These are phyloP conservation scores for Platypus cylindrus DNA, from an alignment of 2,888 invertebrate species.

Conservation along the genomic window DNA sequence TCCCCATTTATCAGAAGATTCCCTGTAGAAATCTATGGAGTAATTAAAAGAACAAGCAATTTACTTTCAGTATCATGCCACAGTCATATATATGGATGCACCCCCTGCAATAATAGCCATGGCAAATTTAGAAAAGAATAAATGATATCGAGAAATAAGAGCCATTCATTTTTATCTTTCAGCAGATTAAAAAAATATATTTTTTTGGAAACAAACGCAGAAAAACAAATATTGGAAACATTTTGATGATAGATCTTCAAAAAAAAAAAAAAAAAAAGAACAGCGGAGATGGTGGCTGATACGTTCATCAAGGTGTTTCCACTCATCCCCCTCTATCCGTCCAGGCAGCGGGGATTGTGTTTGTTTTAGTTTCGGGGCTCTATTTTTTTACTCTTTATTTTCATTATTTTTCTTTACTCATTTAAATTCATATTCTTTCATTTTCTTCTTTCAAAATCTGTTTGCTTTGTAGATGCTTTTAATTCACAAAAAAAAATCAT, in stretches of 20 bases:
- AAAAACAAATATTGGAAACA: conserved; percentile 32
- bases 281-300: conserved; percentile 32
- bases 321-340: conserved; percentile 29
- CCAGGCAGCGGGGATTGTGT: conserved; percentile 34
- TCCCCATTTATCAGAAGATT: too few relatives aligned
- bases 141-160: too few relatives aligned
- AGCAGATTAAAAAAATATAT: too few relatives aligned
- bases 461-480: too few relatives aligned
- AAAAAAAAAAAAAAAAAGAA: conserved; percentile 13
- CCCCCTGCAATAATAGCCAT: conserved; percentile 28
- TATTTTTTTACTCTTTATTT: conserved; percentile 19
- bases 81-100: conserved; percentile 20
- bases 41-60: too few relatives aligned
- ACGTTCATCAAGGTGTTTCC: conserved; percentile 43
- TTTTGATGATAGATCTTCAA: conserved; percentile 33
- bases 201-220: too few relatives aligned
- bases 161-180: too few relatives aligned
- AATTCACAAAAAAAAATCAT: too few relatives aligned
- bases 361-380: conserved; percentile 30
- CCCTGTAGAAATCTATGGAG: too few relatives aligned
- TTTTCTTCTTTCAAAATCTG: too few relatives aligned
- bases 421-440: too few relatives aligned
- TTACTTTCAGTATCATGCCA: conserved; percentile 22
- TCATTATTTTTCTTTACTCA: conserved; percentile 22
- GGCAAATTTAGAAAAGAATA: conserved; percentile 21